phyloP scores from a whole-genome alignment of 1,140 invertebrate species.

The Limonius californicus region DNA sequence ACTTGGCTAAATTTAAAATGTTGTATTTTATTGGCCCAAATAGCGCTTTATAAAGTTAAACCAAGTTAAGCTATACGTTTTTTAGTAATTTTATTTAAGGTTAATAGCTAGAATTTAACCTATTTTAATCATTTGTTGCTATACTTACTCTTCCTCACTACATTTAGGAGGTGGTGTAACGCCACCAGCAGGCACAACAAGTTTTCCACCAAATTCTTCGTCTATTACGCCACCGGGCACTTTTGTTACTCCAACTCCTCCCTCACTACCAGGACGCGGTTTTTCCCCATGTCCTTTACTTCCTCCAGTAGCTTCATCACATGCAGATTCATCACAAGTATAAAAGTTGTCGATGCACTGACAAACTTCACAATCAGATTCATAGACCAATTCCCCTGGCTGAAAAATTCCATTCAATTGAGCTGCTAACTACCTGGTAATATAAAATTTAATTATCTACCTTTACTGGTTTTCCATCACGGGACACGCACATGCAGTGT shows the following conservation, averaged over 20 bases:
- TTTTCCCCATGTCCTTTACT: no score
- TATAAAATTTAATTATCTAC: slow-evolving; percentile 44
- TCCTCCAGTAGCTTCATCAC: slow-evolving; percentile 27
- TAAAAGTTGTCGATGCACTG: slow-evolving; percentile 75
- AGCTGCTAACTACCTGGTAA: no score
- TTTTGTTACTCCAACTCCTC: no score
- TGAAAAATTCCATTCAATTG: slow-evolving; percentile 39
- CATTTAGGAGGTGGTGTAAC: background rate
- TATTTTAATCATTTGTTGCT: no score
- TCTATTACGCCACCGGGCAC: no score
- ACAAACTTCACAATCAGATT: slow-evolving; percentile 62
- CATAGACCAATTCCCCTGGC: slow-evolving; percentile 57
- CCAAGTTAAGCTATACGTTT: no score
- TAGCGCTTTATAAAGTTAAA: no score
- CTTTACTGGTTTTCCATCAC: slow-evolving; percentile 59
- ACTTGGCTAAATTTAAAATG: no score
- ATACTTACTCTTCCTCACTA: background rate
- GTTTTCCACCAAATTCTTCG: background rate
- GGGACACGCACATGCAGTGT: slow-evolving; percentile 67
- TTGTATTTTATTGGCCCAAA: no score
- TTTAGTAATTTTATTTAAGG: no score
- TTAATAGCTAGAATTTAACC: no score
- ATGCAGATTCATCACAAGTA: slow-evolving; percentile 57
- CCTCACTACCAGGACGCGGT: no score
- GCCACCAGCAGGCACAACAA: background rate